These are phyloP conservation scores for Metalampra italica DNA, from an alignment of 2,888 invertebrate genomes.

Conservation along the genomic window DNA sequence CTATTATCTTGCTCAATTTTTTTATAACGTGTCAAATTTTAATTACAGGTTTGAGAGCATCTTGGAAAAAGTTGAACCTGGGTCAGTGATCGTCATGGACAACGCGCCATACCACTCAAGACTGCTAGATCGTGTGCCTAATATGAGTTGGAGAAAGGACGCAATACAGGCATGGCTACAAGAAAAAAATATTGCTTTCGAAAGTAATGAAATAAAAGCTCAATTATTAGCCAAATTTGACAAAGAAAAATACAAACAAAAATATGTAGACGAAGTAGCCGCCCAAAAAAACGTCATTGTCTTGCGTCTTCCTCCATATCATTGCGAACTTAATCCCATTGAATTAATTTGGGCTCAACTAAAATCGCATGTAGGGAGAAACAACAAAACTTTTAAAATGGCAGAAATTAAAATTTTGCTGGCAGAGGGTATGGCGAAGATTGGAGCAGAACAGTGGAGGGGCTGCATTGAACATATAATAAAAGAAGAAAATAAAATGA, in stretches of 20 bases:
- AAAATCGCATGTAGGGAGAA: constrained; percentile 1
- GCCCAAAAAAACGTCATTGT: not conserved
- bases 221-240: not conserved
- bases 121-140: constrained; percentile 7
- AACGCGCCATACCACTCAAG: constrained; percentile 16
- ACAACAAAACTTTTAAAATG: constrained; percentile 7
- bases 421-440: not conserved
- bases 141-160: constrained; percentile 13
- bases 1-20: too few species aligned
- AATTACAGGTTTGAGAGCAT: too few species aligned
- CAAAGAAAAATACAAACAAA: not conserved
- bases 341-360: constrained; percentile 14
- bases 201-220: constrained; percentile 6
- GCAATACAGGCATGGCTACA: constrained; percentile 7
- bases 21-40: too few species aligned
- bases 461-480: not conserved
- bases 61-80: not conserved
- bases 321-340: constrained; percentile 13
- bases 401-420: not conserved
- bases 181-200: constrained; percentile 2
- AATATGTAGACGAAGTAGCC: constrained; percentile 3
- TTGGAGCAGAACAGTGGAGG: not conserved
- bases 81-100: constrained; percentile 12
- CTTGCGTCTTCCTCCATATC: constrained; percentile 12
- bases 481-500: constrained; percentile 2